Percentiles rank a stretch among this genome's conserved stretches.
Evolutionary conservation across 2,888 invertebrate genomes (phyloP).

Genomic region (Parthenolecanium corni): DNA sequence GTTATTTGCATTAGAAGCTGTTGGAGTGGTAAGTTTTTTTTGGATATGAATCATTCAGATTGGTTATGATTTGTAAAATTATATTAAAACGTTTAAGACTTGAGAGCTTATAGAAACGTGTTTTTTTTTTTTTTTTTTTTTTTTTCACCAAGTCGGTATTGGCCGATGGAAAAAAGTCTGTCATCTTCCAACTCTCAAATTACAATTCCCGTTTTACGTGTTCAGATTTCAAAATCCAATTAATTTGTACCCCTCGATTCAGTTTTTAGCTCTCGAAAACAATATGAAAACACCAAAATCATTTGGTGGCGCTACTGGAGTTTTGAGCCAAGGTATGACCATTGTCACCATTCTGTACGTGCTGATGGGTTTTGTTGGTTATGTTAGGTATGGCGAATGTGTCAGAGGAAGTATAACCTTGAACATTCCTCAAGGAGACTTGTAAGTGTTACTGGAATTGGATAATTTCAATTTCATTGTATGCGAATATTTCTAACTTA

Average conservation of each 20-base stretch:
- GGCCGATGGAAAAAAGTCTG: too few species aligned
- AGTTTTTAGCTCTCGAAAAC: slow-evolving; percentile 84
- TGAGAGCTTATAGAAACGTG: background rate
- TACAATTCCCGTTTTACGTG: too few species aligned
- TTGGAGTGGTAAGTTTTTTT: slow-evolving; percentile 54
- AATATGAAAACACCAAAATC: slow-evolving; percentile 74
- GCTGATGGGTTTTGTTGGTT: slow-evolving; percentile 70
- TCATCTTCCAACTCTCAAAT: too few species aligned
- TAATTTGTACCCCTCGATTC: slow-evolving; percentile 29
- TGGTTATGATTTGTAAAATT: background rate
- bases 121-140: too few species aligned
- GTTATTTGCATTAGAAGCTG: slow-evolving; percentile 75
- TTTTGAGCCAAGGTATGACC: slow-evolving; percentile 69
- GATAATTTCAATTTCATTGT: background rate
- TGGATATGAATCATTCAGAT: too few species aligned
- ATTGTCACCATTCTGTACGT: slow-evolving; percentile 66
- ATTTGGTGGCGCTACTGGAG: slow-evolving; percentile 64
- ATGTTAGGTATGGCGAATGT: slow-evolving; percentile 60
- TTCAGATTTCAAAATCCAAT: too few species aligned
- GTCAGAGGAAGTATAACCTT: slow-evolving; percentile 68
- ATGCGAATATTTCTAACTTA: background rate
- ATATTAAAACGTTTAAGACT: background rate
- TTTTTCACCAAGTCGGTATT: too few species aligned
- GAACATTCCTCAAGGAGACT: slow-evolving; percentile 53
- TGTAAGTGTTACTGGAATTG: slow-evolving; percentile 41